These are phyloP conservation scores for Holothuria leucospilota DNA, from an alignment of 53 echinoderm and acorn worm species.

Conservation along the genomic window DNA sequence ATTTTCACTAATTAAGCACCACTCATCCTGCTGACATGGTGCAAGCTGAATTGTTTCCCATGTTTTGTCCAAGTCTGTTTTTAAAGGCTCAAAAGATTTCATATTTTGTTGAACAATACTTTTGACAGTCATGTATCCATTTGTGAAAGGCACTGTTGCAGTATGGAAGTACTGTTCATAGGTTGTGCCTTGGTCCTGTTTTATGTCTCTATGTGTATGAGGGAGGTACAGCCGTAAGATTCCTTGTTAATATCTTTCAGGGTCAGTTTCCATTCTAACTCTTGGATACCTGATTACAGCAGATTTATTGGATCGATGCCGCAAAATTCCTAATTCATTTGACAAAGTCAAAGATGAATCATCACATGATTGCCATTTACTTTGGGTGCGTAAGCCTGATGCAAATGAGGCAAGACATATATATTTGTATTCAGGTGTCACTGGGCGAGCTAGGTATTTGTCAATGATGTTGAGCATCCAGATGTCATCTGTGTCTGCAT, in stretches of 20 bases:
- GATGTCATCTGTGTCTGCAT: constrained; percentile 23
- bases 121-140: background rate
- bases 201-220: constrained; percentile 32
- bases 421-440: background rate
- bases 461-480: constrained; percentile 25
- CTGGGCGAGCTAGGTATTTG: constrained; percentile 20
- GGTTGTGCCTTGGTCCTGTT: background rate
- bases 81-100: background rate
- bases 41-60: background rate
- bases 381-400: background rate
- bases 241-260: constrained; percentile 25
- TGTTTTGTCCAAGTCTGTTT: background rate
- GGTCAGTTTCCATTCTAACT: constrained; percentile 26
- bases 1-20: background rate
- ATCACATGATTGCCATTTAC: background rate
- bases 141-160: background rate
- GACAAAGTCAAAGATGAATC: background rate
- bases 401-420: constrained; percentile 33
- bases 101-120: background rate
- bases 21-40: background rate
- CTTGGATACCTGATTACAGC: constrained; percentile 24
- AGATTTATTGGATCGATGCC: background rate
- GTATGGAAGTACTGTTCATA: constrained; percentile 17
- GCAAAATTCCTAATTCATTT: background rate
- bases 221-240: constrained; percentile 47